Base-by-base conservation (phyloP, 2,113 vertebrate species). In the Dasyprocta punctata region DNA sequence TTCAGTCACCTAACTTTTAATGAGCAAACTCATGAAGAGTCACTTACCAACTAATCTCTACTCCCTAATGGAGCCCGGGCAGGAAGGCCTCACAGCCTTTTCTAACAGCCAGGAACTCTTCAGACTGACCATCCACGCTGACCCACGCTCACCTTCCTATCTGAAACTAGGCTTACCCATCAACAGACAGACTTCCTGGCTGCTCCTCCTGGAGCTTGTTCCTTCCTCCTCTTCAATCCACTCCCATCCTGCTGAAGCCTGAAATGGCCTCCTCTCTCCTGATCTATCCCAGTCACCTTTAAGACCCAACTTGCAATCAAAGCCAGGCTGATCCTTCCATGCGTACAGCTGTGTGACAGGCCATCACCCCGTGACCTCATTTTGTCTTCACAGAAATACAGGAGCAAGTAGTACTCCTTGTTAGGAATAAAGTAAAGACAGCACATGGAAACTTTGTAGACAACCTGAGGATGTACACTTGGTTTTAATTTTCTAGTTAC, bases 11-110 rank as follows among this genome's bases (percentile, higher is more conserved):
- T 44, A 60, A 20, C 80, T 83, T 92, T 78, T 61, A 89, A 93
- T 24, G 44, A 97, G 75, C 69, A 89, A 83, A 83, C 41, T 41
- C 89, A 86, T 33, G 20, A 93, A 83, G 44, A 86, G 38, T 77
- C 58, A 84, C 60, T 84, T 93, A 80, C 44, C 89, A 90, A 69
- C 36, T 60, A 71, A 90, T 93, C 47, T 94, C 88, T 82, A 77
- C 20, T 63, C 26, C 54, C 20, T 2, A 1, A 4, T 13, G 20
- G 80, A 89, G 54, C 1, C 12, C 41, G 9, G 33, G 65, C 89
- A 91, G 58, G 36, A 90, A 87, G 61, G 28, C 44, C 77, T 85
- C 63, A 89, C 20, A 52, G 80, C 63, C 44, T 86, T 87, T 86
- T 85, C 61, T 75, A 94, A 80, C 63, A 60, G 88, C 38, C 78